Base-by-base conservation (phyloP, 2,797 vertebrate species). In the Basileuterus tristriatus region DNA sequence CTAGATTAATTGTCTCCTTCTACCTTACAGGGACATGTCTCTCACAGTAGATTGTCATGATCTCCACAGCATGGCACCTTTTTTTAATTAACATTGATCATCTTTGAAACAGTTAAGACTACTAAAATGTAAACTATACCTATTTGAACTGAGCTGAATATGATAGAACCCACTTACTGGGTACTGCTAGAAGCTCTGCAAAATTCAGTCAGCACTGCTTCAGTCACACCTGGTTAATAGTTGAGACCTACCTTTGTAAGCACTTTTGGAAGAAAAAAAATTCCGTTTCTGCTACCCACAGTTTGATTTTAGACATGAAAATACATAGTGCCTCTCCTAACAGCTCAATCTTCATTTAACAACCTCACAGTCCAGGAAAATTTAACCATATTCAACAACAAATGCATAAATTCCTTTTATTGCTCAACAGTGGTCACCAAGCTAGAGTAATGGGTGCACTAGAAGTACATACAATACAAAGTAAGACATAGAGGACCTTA, bases 81-180 rank as follows among this genome's bases (percentile, higher is more conserved):
- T 93, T 85, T 93, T 55, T 89, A 76, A 78, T 43, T 75, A 83
- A 76, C 59, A 55, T 7, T 85, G 50, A 90, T 89, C 68, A 71
- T 50, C 37, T 85, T 77, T 87, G 89, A 85, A 95, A 87, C 16
- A 91, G 52, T 67, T 77, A 92, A 64, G 11, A 32, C 30, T 64
- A 91, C 41, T 71, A n/a, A 85, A 87, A 91, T 39, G 27, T 43
- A 94, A 83, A 90, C 78, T 63, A 74, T 55, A 26, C 17, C 26
- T 81, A 64, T 58, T 81, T 80, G 71, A 94, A 85, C 41, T 56
- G 46, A 78, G 34, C 27, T 80, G 65, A 86, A 86, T 58, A 87
- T 0, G 0, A 83, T 0, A 93, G 62, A 80, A 77, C 75, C 32
- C 3, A 3, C 64, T 89, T 64, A 80, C 12, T n/a, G 24, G 10